Evolutionary conservation across 2,797 vertebrate species (phyloP).

Genomic region (Thalassophryne amazonica): DNA sequence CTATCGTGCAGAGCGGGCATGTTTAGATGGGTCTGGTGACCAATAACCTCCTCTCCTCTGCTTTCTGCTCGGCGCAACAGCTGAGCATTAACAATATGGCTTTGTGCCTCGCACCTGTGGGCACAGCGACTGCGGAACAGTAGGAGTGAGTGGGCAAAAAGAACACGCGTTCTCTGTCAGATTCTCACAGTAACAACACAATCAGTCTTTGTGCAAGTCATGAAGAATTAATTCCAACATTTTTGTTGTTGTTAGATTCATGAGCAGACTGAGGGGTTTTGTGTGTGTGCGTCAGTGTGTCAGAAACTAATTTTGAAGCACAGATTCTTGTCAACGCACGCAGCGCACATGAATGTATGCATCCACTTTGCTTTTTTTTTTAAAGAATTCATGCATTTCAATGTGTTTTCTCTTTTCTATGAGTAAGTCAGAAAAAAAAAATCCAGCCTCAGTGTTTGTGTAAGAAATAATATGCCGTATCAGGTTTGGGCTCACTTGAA

Average conservation of each 20-base stretch:
- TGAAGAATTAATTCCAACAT: slow-evolving; percentile 24
- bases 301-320: slow-evolving; percentile 1
- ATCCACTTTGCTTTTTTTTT: slow-evolving; percentile 12
- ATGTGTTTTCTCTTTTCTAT: not conserved
- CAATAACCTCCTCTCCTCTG: slow-evolving; percentile 34
- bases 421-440: not conserved
- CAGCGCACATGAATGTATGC: not conserved
- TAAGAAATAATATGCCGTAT: not conserved
- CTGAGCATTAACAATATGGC: slow-evolving; percentile 56
- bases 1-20: slow-evolving; percentile 13
- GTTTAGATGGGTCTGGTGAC: slow-evolving; percentile 40
- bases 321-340: slow-evolving; percentile 4
- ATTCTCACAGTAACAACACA: slow-evolving; percentile 30
- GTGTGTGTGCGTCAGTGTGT: too few species aligned
- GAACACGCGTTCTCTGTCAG: slow-evolving; percentile 18
- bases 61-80: slow-evolving; percentile 20
- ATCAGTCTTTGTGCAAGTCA: slow-evolving; percentile 38
- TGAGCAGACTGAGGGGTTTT: not conserved
- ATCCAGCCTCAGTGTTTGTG: not conserved
- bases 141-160: slow-evolving; percentile 31
- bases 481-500: not conserved
- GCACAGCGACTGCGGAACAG: slow-evolving; percentile 33
- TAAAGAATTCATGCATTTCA: slow-evolving; percentile 4
- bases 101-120: slow-evolving; percentile 65
- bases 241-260: not conserved